Conservation (phyloP, 2,113 vertebrate species). For the Triplophysa dalaica region DNA sequence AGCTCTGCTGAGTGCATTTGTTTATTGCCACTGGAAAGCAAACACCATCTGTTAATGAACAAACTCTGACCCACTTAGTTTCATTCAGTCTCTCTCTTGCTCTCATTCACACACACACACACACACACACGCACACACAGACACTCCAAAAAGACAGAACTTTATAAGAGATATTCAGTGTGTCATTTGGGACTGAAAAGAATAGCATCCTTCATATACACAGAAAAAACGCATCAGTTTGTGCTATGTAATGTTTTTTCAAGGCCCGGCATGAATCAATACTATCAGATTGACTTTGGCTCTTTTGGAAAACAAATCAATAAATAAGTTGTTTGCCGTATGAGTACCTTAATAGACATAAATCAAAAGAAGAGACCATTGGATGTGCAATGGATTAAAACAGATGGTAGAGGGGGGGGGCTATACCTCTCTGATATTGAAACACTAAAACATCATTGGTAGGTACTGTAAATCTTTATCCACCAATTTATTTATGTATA, state of each 20-base stretch:
- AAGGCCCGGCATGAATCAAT: conserved; percentile 33
- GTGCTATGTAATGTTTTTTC: conserved; percentile 33
- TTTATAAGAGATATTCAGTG: conserved; percentile 4
- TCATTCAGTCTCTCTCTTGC: conserved; percentile 13
- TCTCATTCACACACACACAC: conserved; percentile 8
- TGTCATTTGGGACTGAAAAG: conserved; percentile 14
- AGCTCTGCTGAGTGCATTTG: conserved; percentile 62
- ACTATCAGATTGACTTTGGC: conserved; percentile 43
- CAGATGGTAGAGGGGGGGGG: neutral
- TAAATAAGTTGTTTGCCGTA: conserved; percentile 40
- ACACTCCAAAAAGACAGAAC: neutral
- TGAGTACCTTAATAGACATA: conserved; percentile 41
- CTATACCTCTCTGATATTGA: neutral
- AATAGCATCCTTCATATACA: conserved; percentile 18
- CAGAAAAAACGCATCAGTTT: conserved; percentile 18
- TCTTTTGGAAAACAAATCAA: conserved; percentile 44
- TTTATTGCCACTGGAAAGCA: conserved; percentile 62
- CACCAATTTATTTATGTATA: too few relatives aligned
- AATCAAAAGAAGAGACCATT: conserved; percentile 30
- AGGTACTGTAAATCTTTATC: neutral
- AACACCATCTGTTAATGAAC: conserved; percentile 65
- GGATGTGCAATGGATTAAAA: conserved; percentile 27
- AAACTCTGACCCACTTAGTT: conserved; percentile 67
- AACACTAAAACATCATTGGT: conserved; percentile 5
- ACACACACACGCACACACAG: neutral